Percentiles rank a stretch among this genome's conserved stretches.
Conservation (phyloP, 2,113 vertebrate species). For the Chaenocephalus aceratus region DNA sequence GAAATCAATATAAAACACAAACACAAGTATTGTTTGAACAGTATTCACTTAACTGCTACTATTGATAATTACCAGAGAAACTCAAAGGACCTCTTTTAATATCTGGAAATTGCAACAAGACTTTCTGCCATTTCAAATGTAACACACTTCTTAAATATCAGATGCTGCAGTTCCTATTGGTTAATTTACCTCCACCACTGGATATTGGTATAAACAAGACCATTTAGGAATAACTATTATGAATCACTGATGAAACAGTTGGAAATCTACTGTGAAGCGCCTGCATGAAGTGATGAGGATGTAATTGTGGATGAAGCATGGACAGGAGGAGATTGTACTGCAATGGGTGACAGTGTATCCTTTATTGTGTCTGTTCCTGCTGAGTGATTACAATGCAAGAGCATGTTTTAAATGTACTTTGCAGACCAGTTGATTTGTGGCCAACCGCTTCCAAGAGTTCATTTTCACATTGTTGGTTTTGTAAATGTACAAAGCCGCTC, state of each 20-base stretch:
- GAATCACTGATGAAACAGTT: not conserved
- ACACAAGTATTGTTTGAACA: no score
- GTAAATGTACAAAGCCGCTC: conserved; percentile 8
- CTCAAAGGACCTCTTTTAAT: no score
- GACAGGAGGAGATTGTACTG: not conserved
- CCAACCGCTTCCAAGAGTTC: conserved; percentile 6
- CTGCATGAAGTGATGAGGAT: not conserved
- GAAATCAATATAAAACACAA: no score
- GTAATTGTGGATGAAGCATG: conserved; percentile 10
- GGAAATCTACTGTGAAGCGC: not conserved
- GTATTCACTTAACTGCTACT: no score
- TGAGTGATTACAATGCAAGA: conserved; percentile 11
- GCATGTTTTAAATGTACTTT: conserved; percentile 41
- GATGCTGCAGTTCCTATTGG: not conserved
- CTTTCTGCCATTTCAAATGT: no score
- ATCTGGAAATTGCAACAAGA: no score
- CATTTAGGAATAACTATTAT: not conserved
- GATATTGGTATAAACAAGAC: not conserved
- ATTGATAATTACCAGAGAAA: no score
- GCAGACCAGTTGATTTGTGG: conserved; percentile 11
- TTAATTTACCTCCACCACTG: not conserved
- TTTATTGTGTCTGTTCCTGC: conserved; percentile 38
- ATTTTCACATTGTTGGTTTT: conserved; percentile 30
- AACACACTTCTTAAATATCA: no score
- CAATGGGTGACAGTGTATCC: conserved; percentile 17